A percentile compares a stretch with the other conserved stretches of the same genome.
These are phyloP conservation scores for Cyphomyrmex costatus DNA, from an alignment of 1,140 invertebrate species.

Conservation along the genomic window DNA sequence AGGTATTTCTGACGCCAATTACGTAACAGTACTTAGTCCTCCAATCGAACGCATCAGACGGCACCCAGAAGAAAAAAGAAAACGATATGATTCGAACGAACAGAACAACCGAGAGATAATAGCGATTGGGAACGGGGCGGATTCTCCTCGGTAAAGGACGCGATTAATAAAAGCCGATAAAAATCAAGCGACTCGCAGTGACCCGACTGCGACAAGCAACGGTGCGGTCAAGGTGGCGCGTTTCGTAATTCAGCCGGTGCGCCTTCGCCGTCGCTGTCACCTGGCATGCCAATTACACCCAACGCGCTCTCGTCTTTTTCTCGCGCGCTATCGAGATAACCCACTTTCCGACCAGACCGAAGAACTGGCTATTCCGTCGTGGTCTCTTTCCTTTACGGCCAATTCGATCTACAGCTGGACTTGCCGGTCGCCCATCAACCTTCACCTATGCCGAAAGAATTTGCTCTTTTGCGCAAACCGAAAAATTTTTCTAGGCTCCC, in stretches of 20 bases:
- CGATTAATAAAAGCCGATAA: slow-evolving; percentile 20
- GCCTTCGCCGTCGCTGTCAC: slow-evolving; percentile 25
- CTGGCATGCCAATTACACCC: slow-evolving; percentile 55
- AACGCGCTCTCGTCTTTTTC: slow-evolving; percentile 55
- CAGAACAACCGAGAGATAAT: not conserved
- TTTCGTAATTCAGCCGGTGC: slow-evolving; percentile 54
- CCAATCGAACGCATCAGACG: not conserved
- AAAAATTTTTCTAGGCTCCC: not conserved
- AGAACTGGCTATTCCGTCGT: not conserved
- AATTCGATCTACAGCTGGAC: not conserved
- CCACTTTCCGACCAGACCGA: slow-evolving; percentile 28
- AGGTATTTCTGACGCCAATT: not conserved
- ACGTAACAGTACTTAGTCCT: not conserved
- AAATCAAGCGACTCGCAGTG: slow-evolving; percentile 30
- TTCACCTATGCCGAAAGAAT: not conserved
- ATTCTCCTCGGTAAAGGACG: not conserved
- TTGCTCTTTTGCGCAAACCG: not conserved
- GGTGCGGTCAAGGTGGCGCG: slow-evolving; percentile 54
- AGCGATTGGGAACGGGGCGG: not conserved
- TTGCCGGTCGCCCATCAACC: not conserved
- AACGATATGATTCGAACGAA: not conserved
- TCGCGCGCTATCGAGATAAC: slow-evolving; percentile 41
- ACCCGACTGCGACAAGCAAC: slow-evolving; percentile 33
- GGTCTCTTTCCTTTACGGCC: not conserved
- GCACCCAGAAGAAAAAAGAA: not conserved